These are phyloP conservation scores for Drosophila pseudoobscura DNA, from an alignment of 1,140 invertebrate genomes.

Conservation along the genomic window DNA sequence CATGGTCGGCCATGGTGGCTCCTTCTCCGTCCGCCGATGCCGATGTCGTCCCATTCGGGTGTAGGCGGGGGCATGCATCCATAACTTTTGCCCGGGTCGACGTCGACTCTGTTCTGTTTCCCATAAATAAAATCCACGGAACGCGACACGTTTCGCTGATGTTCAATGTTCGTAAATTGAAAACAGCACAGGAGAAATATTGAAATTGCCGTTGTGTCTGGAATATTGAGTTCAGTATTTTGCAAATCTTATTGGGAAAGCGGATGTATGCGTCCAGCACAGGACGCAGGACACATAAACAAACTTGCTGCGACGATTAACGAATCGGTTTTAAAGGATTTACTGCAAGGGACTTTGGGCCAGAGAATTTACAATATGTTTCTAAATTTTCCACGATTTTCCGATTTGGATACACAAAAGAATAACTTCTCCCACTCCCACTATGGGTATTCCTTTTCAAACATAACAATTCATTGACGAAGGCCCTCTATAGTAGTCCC, in stretches of 20 bases:
- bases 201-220: conserved; percentile 62
- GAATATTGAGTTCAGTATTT: conserved; percentile 66
- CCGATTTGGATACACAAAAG: too few species aligned
- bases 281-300: conserved; percentile 1
- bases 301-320: conserved; percentile 29
- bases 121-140: conserved; percentile 68
- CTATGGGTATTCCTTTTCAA: too few species aligned
- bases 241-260: conserved; percentile 16
- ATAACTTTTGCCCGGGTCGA: conserved; percentile 42
- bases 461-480: too few species aligned
- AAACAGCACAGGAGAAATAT: conserved; percentile 68
- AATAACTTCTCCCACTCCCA: too few species aligned
- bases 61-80: conserved; percentile 41
- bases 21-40: not conserved
- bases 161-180: conserved; percentile 66
- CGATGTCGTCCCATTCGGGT: conserved; percentile 7
- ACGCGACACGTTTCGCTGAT: conserved; percentile 55
- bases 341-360: too few species aligned
- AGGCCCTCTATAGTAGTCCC: too few species aligned
- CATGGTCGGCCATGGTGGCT: not conserved
- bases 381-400: too few species aligned
- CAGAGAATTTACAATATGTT: too few species aligned
- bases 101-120: conserved; percentile 44
- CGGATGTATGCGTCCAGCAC: not conserved
- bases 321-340: not conserved